phyloP scores from a whole-genome alignment of 2,113 vertebrate genomes.

The Crotalus horridus region DNA sequence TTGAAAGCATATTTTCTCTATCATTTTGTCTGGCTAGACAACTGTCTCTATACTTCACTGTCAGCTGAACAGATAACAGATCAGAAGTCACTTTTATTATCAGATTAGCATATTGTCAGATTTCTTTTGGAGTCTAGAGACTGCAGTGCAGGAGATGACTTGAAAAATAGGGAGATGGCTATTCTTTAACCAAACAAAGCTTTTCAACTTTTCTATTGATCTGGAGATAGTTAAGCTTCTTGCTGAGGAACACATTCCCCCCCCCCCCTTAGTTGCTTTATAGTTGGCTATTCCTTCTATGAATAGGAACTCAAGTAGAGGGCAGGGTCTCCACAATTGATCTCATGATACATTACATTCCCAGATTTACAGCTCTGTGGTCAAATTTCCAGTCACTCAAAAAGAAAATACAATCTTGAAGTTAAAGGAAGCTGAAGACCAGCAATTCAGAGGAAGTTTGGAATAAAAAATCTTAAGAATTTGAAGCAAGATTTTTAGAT shows the following conservation, averaged over 20 bases:
- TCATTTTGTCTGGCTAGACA: slow-evolving; percentile 75
- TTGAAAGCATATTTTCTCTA: slow-evolving; percentile 74
- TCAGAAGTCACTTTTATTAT: slow-evolving; percentile 68
- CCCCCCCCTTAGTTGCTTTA: slow-evolving; percentile 48
- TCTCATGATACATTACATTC: slow-evolving; percentile 59
- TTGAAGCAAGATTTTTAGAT: slow-evolving; percentile 42
- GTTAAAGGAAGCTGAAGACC: slow-evolving; percentile 47
- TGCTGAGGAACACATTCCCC: slow-evolving; percentile 4
- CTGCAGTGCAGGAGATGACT: slow-evolving; percentile 65
- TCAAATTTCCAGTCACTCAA: slow-evolving; percentile 46
- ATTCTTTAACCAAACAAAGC: slow-evolving; percentile 64
- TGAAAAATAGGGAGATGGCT: slow-evolving; percentile 61
- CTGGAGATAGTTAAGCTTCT: slow-evolving; percentile 52
- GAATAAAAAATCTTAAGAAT: slow-evolving; percentile 11
- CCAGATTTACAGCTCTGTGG: slow-evolving; percentile 67
- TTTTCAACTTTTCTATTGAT: slow-evolving; percentile 69
- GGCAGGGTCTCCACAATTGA: slow-evolving; percentile 61
- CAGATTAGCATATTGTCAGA: slow-evolving; percentile 76
- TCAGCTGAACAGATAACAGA: slow-evolving; percentile 72
- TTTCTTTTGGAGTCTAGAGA: slow-evolving; percentile 69
- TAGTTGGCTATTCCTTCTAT: slow-evolving; percentile 45
- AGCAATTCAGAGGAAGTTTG: slow-evolving; percentile 52
- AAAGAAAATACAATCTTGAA: slow-evolving; percentile 61
- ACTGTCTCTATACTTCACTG: slow-evolving; percentile 71
- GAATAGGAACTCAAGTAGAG: slow-evolving; percentile 59